These are phyloP conservation scores for Scaptomyza montana DNA, from an alignment of 1,140 invertebrate genomes.

Conservation along the genomic window DNA sequence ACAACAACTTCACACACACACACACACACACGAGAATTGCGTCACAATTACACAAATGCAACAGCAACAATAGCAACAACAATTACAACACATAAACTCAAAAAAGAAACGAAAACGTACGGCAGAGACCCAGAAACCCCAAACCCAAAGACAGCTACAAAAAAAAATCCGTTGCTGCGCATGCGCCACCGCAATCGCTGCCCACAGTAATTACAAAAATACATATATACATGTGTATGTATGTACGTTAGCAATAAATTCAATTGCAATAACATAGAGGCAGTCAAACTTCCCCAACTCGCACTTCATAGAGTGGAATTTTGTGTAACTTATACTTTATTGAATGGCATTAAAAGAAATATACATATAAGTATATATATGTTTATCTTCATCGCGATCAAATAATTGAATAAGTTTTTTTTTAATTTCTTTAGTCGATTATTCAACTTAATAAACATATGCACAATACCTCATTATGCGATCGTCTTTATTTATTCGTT, in stretches of 20 bases:
- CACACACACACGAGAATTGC: conserved; percentile 64
- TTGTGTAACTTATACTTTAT: too few relatives aligned
- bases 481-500: too few relatives aligned
- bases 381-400: too few relatives aligned
- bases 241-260: conserved; percentile 1
- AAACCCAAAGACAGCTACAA: conserved; percentile 53
- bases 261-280: too few relatives aligned
- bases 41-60: conserved; percentile 78
- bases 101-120: conserved; percentile 34
- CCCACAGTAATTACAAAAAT: conserved; percentile 20
- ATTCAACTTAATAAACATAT: too few relatives aligned
- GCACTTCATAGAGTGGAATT: too few relatives aligned
- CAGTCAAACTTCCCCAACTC: background rate
- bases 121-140: conserved; percentile 78
- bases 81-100: conserved; percentile 5
- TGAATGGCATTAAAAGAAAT: too few relatives aligned
- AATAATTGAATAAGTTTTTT: too few relatives aligned
- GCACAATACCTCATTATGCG: too few relatives aligned
- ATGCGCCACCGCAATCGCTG: conserved; percentile 61
- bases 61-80: conserved; percentile 62
- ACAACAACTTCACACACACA: conserved; percentile 57
- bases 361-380: too few relatives aligned
- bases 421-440: too few relatives aligned
- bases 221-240: background rate
- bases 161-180: conserved; percentile 57